Base-by-base conservation (phyloP, 2,113 vertebrate genomes). In the Grallaria varia region DNA sequence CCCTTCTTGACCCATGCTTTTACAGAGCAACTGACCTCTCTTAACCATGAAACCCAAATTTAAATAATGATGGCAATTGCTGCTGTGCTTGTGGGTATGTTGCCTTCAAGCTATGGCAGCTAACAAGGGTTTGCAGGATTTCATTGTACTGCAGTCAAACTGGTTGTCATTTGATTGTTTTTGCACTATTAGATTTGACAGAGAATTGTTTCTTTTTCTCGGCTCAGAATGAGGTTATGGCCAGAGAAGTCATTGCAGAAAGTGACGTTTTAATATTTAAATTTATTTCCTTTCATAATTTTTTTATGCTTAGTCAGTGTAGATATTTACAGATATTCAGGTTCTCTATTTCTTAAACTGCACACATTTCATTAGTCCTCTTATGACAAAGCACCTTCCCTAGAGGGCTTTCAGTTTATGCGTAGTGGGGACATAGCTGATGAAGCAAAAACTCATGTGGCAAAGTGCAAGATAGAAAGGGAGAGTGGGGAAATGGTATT, bases 71-170 rank as follows among this genome's bases (percentile, higher is more conserved):
- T 88, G 67, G 63, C 83, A 95, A 79, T 83, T 94, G 56, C 60
- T 94, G 33, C 67, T 92, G 44, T 82, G 58, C 66, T 91, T 94
- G 42, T 90, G 69, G 18, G 40, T 85, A 72, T 66, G n/a, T 63
- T 92, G 83, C 91, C 95, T 96, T 89, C 59, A 79, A 86, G 87
- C 88, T 90, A 67, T 31, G 23, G 40, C 60, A 91, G 37, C 71
- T 87, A 88, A 86, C 35, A 96, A 94, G 78, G 64, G 39, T 80
- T 95, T 93, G 45, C 19, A 73, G 40, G 42, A 92, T 96, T 96
- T 96, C 44, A 25, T 85, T 90, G 68, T 81, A 63, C 15, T 81
- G 75, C 74, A 84, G 49, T 82, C 67, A 92, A 78, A 85, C 33
- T 83, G 66, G 35, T 62, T 91, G 74, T 55, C 66, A 39, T 88